Conservation (phyloP, 2,113 vertebrate genomes). For the Crotalus tigris region DNA sequence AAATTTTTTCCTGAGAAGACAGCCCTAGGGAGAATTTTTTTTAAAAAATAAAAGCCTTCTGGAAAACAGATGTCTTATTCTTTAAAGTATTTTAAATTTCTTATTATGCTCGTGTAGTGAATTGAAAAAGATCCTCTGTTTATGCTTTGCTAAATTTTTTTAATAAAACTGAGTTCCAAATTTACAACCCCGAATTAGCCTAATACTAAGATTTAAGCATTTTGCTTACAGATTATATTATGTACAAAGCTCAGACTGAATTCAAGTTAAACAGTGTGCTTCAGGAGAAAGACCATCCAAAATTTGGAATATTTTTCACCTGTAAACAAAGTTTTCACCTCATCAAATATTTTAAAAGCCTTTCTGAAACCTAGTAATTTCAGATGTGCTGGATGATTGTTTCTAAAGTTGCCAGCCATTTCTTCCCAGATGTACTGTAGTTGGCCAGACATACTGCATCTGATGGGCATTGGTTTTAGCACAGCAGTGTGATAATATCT, state of each 20-base stretch:
- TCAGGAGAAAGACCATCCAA: not conserved
- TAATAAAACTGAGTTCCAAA: not conserved
- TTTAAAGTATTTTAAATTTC: not conserved
- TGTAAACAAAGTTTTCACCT: not conserved
- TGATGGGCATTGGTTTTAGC: not conserved
- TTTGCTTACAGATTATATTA: not conserved
- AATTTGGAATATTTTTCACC: not conserved
- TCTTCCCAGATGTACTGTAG: not conserved
- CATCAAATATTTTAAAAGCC: not conserved
- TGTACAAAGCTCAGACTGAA: not conserved
- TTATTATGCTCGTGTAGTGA: not conserved
- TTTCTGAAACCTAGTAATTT: not conserved
- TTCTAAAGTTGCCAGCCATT: not conserved
- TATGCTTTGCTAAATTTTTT: not conserved
- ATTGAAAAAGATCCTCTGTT: not conserved
- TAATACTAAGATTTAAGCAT: not conserved
- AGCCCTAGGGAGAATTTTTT: not conserved
- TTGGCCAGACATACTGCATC: not conserved
- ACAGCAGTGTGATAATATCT: not conserved
- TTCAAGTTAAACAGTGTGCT: not conserved
- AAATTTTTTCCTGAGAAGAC: not conserved
- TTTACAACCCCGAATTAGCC: not conserved
- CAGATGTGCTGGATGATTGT: not conserved
- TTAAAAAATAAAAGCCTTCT: not conserved
- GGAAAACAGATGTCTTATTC: no score